phyloP scores from a whole-genome alignment of 2,797 vertebrate genomes.

The Poeciliopsis gracilis region DNA sequence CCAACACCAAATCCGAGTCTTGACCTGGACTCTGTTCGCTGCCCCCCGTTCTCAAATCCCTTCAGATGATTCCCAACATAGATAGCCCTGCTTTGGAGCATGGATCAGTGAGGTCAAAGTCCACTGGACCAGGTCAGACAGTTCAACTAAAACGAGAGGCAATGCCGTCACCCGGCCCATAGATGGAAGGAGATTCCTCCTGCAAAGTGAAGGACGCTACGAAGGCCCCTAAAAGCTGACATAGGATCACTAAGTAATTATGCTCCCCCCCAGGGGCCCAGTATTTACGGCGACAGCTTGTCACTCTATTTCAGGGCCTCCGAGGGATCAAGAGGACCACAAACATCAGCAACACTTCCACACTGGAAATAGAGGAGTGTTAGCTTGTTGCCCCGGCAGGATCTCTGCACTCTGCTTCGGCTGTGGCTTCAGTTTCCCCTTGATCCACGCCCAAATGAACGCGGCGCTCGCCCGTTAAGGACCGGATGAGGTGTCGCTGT shows the following conservation, averaged over 20 bases:
- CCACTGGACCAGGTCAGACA: slow-evolving; percentile 19
- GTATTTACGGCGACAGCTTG: slow-evolving; percentile 80
- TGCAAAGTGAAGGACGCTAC: slow-evolving; percentile 51
- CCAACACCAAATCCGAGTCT: slow-evolving; percentile 55
- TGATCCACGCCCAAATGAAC: slow-evolving; percentile 32
- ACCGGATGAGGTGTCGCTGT: background rate
- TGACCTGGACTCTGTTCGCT: slow-evolving; percentile 48
- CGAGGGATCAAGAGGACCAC: slow-evolving; percentile 57
- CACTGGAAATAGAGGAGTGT: slow-evolving; percentile 72
- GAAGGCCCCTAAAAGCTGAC: slow-evolving; percentile 38
- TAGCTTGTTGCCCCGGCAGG: slow-evolving; percentile 51
- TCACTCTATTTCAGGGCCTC: slow-evolving; percentile 79
- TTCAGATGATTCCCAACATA: slow-evolving; percentile 17
- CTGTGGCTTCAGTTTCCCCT: slow-evolving; percentile 44
- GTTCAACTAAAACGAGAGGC: slow-evolving; percentile 32
- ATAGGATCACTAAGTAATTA: slow-evolving; percentile 76
- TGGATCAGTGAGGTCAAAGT: slow-evolving; percentile 47
- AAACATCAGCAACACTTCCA: slow-evolving; percentile 56
- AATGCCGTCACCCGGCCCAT: slow-evolving; percentile 18
- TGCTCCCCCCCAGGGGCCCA: slow-evolving; percentile 52
- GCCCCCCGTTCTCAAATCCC: slow-evolving; percentile 1
- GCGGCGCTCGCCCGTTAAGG: background rate
- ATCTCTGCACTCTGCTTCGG: slow-evolving; percentile 20
- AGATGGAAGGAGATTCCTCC: slow-evolving; percentile 30
- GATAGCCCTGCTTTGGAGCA: slow-evolving; percentile 12